Evolutionary conservation across 2,888 invertebrate genomes (phyloP).

Genomic region (Deroplatys truncata): DNA sequence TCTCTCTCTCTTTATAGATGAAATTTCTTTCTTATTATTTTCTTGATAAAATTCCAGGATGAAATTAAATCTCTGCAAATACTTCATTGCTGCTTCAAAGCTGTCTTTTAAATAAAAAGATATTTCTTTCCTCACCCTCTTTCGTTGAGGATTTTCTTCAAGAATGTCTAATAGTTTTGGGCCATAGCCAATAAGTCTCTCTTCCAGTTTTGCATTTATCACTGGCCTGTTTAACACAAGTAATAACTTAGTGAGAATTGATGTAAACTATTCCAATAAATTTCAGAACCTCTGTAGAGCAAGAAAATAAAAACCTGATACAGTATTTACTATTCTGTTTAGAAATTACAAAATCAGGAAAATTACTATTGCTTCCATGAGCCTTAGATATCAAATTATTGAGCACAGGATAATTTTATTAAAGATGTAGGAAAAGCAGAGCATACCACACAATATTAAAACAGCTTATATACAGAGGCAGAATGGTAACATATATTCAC

Average conservation of each 20-base stretch:
- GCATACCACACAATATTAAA: too few relatives aligned
- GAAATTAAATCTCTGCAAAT: conserved; percentile 59
- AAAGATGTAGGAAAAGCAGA: too few relatives aligned
- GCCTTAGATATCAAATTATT: too few relatives aligned
- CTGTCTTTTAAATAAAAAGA: conserved; percentile 55
- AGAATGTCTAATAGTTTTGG: conserved; percentile 68
- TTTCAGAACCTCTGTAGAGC: too few relatives aligned
- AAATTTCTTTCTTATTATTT: conserved; percentile 61
- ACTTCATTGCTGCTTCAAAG: conserved; percentile 59
- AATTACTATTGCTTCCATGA: too few relatives aligned
- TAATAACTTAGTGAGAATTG: background rate
- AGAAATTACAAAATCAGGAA: too few relatives aligned
- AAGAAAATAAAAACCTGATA: too few relatives aligned
- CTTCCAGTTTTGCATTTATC: conserved; percentile 77
- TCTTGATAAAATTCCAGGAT: conserved; percentile 67
- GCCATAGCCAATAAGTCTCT: conserved; percentile 68
- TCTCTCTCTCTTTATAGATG: conserved; percentile 59
- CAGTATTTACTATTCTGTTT: too few relatives aligned
- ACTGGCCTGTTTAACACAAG: conserved; percentile 56
- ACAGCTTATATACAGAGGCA: too few relatives aligned
- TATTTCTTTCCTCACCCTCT: conserved; percentile 54
- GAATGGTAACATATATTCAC: too few relatives aligned
- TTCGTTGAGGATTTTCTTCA: conserved; percentile 59
- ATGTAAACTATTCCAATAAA: background rate
- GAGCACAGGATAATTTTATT: too few relatives aligned